Evolutionary conservation across 2,113 vertebrate genomes (phyloP).

Genomic region (Cairina moschata): DNA sequence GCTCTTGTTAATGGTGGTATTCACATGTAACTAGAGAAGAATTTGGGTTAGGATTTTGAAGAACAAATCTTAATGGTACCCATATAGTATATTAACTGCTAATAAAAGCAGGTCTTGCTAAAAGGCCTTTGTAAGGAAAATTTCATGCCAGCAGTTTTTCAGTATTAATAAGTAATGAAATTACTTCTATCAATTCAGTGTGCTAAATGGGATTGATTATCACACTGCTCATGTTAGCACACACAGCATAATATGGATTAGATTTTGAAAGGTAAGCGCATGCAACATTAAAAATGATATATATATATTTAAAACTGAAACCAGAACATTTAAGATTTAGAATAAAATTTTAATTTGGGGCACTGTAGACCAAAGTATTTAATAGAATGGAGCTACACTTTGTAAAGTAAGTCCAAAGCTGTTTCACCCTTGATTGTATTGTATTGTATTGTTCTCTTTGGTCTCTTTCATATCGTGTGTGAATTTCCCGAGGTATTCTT

Average conservation of each 20-base stretch:
- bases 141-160: constrained; percentile 45
- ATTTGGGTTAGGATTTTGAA: constrained; percentile 36
- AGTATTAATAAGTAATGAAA: constrained; percentile 63
- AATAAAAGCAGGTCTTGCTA: constrained; percentile 14
- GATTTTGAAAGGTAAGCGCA: neutral
- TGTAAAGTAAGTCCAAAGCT: neutral
- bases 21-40: neutral
- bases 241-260: neutral
- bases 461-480: neutral
- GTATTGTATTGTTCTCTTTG: neutral
- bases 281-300: neutral
- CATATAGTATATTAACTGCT: neutral
- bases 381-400: neutral
- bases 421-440: neutral
- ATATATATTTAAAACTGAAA: neutral
- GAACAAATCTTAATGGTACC: constrained; percentile 1
- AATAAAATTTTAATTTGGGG: neutral
- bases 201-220: constrained; percentile 61
- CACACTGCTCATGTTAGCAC: constrained; percentile 25
- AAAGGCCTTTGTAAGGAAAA: constrained; percentile 10
- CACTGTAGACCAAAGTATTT: neutral
- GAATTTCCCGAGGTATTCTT: neutral
- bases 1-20: neutral
- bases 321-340: neutral
- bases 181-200: constrained; percentile 26